Evolutionary conservation across 2,888 invertebrate genomes (phyloP).

Genomic region (Drosophila ustulata): DNA sequence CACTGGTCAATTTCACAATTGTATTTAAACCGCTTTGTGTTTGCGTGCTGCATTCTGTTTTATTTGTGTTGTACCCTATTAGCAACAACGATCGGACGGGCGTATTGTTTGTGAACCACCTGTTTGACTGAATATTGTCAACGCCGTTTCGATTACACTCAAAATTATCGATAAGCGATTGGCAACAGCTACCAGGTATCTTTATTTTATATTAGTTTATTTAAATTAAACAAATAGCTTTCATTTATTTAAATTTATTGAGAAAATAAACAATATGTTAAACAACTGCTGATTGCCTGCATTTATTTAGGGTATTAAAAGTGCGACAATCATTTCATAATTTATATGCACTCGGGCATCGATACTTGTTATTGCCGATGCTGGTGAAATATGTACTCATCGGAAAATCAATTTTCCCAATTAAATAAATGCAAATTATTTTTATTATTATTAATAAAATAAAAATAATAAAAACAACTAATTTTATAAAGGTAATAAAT

Average conservation of each 20-base stretch:
- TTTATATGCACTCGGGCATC: not conserved
- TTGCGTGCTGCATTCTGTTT: slow-evolving; percentile 22
- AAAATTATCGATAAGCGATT: not conserved
- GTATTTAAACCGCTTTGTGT: slow-evolving; percentile 22
- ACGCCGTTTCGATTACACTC: not conserved
- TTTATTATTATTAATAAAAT: too few relatives aligned
- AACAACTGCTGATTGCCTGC: not conserved
- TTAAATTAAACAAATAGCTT: too few relatives aligned
- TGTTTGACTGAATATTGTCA: not conserved
- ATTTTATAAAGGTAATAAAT: too few relatives aligned
- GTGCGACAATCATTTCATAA: not conserved
- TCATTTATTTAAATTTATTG: too few relatives aligned
- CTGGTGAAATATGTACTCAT: not conserved
- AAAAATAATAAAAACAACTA: too few relatives aligned
- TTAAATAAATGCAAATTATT: too few relatives aligned
- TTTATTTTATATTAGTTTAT: not conserved
- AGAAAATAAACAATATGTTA: too few relatives aligned
- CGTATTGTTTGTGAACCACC: not conserved
- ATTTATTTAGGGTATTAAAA: not conserved
- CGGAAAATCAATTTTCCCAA: too few relatives aligned
- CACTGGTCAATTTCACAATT: slow-evolving; percentile 44
- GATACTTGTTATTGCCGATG: not conserved
- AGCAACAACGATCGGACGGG: not conserved
- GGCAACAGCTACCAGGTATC: accelerated
- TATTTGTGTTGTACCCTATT: slow-evolving; percentile 9